These are phyloP conservation scores for Anodontia alba DNA, from an alignment of 2,888 invertebrate species.

Conservation along the genomic window DNA sequence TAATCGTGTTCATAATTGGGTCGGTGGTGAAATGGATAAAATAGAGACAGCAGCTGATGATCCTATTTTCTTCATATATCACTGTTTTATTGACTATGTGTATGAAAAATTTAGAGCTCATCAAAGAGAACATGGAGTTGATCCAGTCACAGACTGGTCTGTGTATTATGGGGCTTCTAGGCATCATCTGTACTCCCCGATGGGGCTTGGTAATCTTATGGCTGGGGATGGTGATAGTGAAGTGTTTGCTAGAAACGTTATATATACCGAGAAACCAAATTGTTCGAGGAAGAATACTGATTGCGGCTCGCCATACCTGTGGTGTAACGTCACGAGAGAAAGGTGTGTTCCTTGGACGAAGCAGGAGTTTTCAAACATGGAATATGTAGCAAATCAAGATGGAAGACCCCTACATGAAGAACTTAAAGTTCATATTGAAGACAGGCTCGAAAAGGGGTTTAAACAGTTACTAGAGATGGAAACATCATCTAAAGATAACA, in stretches of 20 bases:
- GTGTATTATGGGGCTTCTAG: conserved; percentile 52
- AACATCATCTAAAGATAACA: background rate
- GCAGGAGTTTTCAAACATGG: conserved; percentile 41
- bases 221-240: conserved; percentile 70
- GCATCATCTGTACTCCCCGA: conserved; percentile 67
- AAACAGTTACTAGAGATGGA: background rate
- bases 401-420: conserved; percentile 27
- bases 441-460: conserved; percentile 29
- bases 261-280: conserved; percentile 61
- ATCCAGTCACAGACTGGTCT: conserved; percentile 69
- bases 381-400: conserved; percentile 14
- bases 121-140: conserved; percentile 55
- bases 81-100: conserved; percentile 72
- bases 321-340: conserved; percentile 61
- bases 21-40: conserved; percentile 74
- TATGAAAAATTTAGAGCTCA: conserved; percentile 71
- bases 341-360: conserved; percentile 65
- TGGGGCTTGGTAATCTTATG: conserved; percentile 71
- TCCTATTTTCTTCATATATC: conserved; percentile 75
- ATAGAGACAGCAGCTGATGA: conserved; percentile 76
- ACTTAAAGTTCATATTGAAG: conserved; percentile 26
- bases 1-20: conserved; percentile 74
- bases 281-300: conserved; percentile 56
- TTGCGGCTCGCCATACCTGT: conserved; percentile 67
- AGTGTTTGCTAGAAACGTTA: conserved; percentile 58